phyloP scores from a whole-genome alignment of 1,140 invertebrate genomes.

The Zaprionus camerounensis region DNA sequence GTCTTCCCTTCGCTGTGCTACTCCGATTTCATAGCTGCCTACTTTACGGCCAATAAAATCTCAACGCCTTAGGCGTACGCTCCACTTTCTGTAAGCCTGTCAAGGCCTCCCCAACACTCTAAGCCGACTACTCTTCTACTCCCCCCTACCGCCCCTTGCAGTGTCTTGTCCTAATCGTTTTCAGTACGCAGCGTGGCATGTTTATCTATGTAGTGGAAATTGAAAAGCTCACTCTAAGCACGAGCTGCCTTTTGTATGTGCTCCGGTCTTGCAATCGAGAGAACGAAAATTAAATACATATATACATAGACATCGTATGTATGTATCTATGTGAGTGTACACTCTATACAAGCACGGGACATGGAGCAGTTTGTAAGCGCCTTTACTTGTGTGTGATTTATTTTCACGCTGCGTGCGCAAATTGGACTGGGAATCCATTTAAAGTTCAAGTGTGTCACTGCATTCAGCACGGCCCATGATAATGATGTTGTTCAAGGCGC shows the following conservation, averaged over 20 bases:
- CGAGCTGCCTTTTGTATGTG: conserved; percentile 24
- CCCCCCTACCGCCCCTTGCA: neutral
- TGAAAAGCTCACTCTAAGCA: conserved; percentile 60
- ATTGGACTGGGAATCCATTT: conserved; percentile 76
- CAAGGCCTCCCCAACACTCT: neutral
- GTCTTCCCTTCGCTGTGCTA: conserved; percentile 10
- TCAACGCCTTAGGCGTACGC: conserved; percentile 66
- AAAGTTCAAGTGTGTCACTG: conserved; percentile 60
- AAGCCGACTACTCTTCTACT: neutral
- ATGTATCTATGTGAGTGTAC: neutral
- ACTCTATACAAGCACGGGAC: conserved; percentile 5
- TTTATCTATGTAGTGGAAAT: conserved; percentile 79
- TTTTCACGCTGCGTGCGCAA: conserved; percentile 64
- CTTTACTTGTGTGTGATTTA: conserved; percentile 67
- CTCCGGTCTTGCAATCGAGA: conserved; percentile 38
- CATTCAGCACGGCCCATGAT: conserved; percentile 40
- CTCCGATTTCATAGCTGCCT: conserved; percentile 76
- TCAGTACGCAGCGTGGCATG: conserved; percentile 66
- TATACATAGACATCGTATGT: neutral
- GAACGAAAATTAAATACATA: conserved; percentile 77
- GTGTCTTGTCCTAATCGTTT: conserved; percentile 53
- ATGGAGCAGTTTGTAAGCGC: conserved; percentile 41
- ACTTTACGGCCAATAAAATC: conserved; percentile 81
- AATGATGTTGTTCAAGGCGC: neutral
- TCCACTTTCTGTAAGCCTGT: conserved; percentile 19